Percentiles rank a stretch among this genome's conserved stretches.
Evolutionary conservation across 2,113 vertebrate species (phyloP).

Genomic region (Cyanoliseus patagonus): DNA sequence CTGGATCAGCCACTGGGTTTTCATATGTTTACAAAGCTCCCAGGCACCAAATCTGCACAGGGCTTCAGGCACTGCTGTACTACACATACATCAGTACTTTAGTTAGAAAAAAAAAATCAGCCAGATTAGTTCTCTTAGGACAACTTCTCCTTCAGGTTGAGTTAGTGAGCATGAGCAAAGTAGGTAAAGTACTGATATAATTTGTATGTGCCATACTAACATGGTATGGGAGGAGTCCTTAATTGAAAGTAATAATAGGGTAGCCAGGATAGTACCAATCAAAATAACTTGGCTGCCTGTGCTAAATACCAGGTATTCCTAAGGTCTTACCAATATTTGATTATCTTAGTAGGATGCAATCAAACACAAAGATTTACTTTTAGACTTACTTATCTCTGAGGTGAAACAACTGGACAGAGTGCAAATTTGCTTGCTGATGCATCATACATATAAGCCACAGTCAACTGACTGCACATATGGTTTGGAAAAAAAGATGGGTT

Average conservation of each 20-base stretch:
- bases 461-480: not conserved
- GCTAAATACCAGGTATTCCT: not conserved
- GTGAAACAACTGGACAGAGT: not conserved
- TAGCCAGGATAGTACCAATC: not conserved
- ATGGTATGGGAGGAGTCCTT: not conserved
- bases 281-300: not conserved
- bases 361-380: not conserved
- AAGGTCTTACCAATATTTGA: not conserved
- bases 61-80: not conserved
- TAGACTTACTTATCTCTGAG: not conserved
- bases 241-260: slow-evolving; percentile 9
- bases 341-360: not conserved
- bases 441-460: accelerated
- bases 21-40: not conserved
- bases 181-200: not conserved
- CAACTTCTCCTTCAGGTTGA: not conserved
- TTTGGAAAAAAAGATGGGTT: not conserved
- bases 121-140: not conserved
- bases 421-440: not conserved
- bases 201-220: not conserved
- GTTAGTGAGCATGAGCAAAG: not conserved
- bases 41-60: not conserved
- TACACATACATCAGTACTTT: not conserved
- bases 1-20: not conserved
- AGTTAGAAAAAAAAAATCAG: not conserved